phyloP scores from a whole-genome alignment of 2,888 invertebrate genomes.

The Drosophila flavopinicola region DNA sequence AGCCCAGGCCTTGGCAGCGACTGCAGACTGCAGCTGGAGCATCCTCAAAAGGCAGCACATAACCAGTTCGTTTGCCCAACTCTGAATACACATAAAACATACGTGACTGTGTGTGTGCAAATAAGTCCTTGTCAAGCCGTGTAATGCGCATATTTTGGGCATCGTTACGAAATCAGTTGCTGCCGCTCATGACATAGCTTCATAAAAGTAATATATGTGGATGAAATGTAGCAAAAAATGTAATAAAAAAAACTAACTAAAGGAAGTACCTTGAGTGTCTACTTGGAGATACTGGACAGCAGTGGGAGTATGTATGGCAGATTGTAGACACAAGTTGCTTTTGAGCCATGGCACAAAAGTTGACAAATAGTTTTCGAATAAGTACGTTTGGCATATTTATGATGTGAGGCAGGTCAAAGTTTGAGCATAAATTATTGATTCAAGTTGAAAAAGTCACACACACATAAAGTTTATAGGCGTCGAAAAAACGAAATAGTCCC shows the following conservation, averaged over 20 bases:
- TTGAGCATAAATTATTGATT: constrained; percentile 47
- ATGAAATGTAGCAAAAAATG: constrained; percentile 47
- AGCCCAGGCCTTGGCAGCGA: constrained; percentile 29
- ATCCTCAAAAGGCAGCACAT: constrained; percentile 13
- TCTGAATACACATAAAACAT: constrained; percentile 16
- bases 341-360: constrained; percentile 41
- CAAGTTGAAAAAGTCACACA: constrained; percentile 33
- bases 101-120: constrained; percentile 34
- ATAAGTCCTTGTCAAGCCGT: constrained; percentile 48
- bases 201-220: constrained; percentile 71
- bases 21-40: constrained; percentile 55
- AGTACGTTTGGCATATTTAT: constrained; percentile 56
- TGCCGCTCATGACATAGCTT: constrained; percentile 27
- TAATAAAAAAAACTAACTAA: constrained; percentile 6
- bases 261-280: constrained; percentile 4
- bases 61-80: constrained; percentile 11
- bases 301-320: constrained; percentile 4
- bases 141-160: constrained; percentile 57
- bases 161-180: constrained; percentile 50
- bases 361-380: constrained; percentile 70
- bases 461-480: constrained; percentile 6
- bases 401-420: constrained; percentile 51
- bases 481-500: constrained; percentile 2
- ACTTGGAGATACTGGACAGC: constrained; percentile 2
- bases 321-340: constrained; percentile 3